Evolutionary conservation across 2,797 vertebrate genomes (phyloP), one percentile per base, ranked within the genome.

Genomic region (Thaleichthys pacificus): DNA sequence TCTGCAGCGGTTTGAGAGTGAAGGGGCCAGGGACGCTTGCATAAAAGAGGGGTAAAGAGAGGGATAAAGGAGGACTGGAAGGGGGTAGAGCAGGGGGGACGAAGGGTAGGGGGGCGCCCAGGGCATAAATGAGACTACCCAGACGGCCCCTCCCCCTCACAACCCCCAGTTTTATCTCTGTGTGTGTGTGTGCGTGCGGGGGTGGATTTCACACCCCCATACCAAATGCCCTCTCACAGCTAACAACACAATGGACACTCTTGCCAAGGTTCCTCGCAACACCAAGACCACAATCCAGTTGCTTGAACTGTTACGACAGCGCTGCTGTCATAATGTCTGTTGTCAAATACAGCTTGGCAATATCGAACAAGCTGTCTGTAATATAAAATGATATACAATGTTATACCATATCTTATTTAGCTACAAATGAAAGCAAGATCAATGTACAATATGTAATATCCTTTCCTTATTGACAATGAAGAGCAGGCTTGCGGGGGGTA

Each of bases 1-100:
- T 68, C 78, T 82, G 1, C 77, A 79, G 62, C 67, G 67, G 74
- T 85, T 83, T 88, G 86, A 77, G 84, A 84, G 76, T 62, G 77
- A 51, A 75, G 83, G 77, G 82, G 80, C 80, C 77, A 21, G 75
- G 47, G 74, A 73, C 74, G 54, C 73, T 70, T 1, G 12, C 61
- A 84, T 85, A 89, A 87, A 87, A 81, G 84, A 77, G 71, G 74
- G 80, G 74, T 47, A 47, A 17, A 67, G 54, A 1, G 35, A 76
- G 30, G 73, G 56, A 71, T 73, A 71, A 73, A 71, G 68, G 68
- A 68, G 68, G 68, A 68, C 42, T 47, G 67, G 42, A n/a, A 35
- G n/a, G 7, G 26, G 58, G 28, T 19, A 14, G 26, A n/a, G 67
- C 60, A 54, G 72, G 69, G 68, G 64, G 28, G 28, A 30, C 66